Base-by-base conservation (phyloP, 2,888 invertebrate species). In the Clunio marinus region DNA sequence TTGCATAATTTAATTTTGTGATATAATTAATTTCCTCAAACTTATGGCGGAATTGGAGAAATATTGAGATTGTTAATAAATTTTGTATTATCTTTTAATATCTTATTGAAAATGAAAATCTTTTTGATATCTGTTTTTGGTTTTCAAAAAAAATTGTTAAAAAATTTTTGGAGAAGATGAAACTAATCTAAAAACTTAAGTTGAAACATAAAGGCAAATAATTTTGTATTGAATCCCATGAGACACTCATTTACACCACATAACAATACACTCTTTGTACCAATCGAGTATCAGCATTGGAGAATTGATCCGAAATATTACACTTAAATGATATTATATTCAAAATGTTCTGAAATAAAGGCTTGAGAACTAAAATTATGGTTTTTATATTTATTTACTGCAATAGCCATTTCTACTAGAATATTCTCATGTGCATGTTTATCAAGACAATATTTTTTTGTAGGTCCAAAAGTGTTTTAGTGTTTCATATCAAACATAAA, bases 341-440 rank as follows among this genome's bases (percentile, higher is more conserved):
- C 27, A 13, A 57, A 51, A 66, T 55, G 55, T 32, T 51, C 51
- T 45, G 37, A 41, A 66, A 66, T 66, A 66, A 66, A 66, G 55
- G 66, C 66, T 66, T 66, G 66, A 66, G 66, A 66, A n/a, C n/a
- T n/a, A n/a, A n/a, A n/a, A n/a, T n/a, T n/a, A n/a, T 46, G 41
- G 41, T 37, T 41, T 60, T 28, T 20, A 10, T 60, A 17, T 60
- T n/a, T 37, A 22, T 58, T 3, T 3, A 58, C 28, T 10, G 27
- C 24, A 17, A 13, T 15, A 27, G 10, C n/a, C 2, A 28, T 58
- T n/a, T n/a, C n/a, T n/a, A n/a, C n/a, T n/a, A n/a, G n/a, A n/a
- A n/a, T n/a, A n/a, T n/a, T n/a, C n/a, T n/a, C n/a, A n/a, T n/a
- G n/a, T n/a, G n/a, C n/a, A n/a, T n/a, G n/a, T n/a, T n/a, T n/a